Conservation (phyloP, 2,888 invertebrate genomes). For the Meliscaeva auricollis region DNA sequence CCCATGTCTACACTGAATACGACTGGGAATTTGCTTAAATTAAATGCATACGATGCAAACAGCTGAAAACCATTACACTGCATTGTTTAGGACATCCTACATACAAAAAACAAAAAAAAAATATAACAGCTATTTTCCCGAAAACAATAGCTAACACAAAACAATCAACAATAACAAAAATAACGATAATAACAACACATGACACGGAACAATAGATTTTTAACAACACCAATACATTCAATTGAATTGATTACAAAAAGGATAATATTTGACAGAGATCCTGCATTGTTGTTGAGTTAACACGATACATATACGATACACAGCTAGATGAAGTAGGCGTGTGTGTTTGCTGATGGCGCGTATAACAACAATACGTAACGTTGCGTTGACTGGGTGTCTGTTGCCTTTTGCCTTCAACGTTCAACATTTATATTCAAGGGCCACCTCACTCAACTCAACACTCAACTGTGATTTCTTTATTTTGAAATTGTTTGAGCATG, state of each 20-base stretch:
- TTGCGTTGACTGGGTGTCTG: not conserved
- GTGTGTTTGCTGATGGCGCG: not conserved
- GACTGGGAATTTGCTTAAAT: not conserved
- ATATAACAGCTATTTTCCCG: slow-evolving; percentile 39
- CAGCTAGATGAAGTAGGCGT: slow-evolving; percentile 12
- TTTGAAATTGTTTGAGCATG: slow-evolving; percentile 58
- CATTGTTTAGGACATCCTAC: slow-evolving; percentile 39
- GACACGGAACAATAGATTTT: slow-evolving; percentile 47
- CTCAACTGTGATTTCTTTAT: slow-evolving; percentile 51
- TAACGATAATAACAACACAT: slow-evolving; percentile 51
- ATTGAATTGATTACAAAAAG: slow-evolving; percentile 64
- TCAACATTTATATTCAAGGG: not conserved
- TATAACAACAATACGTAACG: slow-evolving; percentile 4
- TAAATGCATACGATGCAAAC: slow-evolving; percentile 20
- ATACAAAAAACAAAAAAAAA: not conserved
- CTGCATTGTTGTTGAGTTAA: slow-evolving; percentile 33
- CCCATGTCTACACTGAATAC: not conserved
- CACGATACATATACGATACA: not conserved
- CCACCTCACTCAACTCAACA: not conserved
- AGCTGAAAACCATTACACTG: slow-evolving; percentile 49
- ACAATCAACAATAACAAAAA: slow-evolving; percentile 37
- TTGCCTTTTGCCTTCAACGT: slow-evolving; percentile 5
- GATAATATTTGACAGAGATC: slow-evolving; percentile 71
- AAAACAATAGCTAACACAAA: slow-evolving; percentile 53
- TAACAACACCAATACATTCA: slow-evolving; percentile 48